Conservation (phyloP, 2,888 invertebrate genomes). For the Horisme vitalbata region DNA sequence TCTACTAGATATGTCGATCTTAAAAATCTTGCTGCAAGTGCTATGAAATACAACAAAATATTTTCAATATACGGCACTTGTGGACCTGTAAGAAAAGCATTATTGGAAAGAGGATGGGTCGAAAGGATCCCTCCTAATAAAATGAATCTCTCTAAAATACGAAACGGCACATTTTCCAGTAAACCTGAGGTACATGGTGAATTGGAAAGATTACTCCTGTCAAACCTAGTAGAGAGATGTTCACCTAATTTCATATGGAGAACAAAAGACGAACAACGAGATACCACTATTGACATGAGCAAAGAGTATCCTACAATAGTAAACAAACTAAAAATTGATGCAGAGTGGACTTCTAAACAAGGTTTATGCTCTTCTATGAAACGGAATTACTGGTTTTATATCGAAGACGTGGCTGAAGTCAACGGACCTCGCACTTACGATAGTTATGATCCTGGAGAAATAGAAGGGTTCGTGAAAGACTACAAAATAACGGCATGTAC, state of each 20-base stretch:
- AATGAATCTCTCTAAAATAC: conserved; percentile 66
- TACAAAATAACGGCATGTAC: conserved; percentile 91
- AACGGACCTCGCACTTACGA: conserved; percentile 89
- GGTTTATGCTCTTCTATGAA: conserved; percentile 81
- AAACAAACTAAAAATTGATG: conserved; percentile 65
- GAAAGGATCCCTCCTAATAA: conserved; percentile 83
- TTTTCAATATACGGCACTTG: conserved; percentile 81
- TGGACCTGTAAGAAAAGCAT: conserved; percentile 79
- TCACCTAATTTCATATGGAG: conserved; percentile 69
- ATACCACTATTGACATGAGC: conserved; percentile 49
- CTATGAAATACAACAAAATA: conserved; percentile 77
- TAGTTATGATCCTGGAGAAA: conserved; percentile 80
- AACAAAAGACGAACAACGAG: conserved; percentile 45
- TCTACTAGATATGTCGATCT: conserved; percentile 54
- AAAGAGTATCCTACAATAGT: conserved; percentile 52
- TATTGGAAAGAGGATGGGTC: conserved; percentile 87
- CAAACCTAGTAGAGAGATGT: conserved; percentile 63
- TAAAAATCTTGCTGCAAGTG: conserved; percentile 70
- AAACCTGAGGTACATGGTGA: conserved; percentile 54
- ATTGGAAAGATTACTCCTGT: conserved; percentile 66
- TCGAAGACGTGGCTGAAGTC: conserved; percentile 83
- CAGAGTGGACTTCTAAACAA: conserved; percentile 71
- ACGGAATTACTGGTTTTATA: conserved; percentile 85
- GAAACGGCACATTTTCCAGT: conserved; percentile 46
- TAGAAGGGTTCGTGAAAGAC: conserved; percentile 85